A percentile compares a stretch with the other conserved stretches of the same genome.
phyloP scores from a whole-genome alignment of 2,888 invertebrate genomes.

The Seira ritae region DNA sequence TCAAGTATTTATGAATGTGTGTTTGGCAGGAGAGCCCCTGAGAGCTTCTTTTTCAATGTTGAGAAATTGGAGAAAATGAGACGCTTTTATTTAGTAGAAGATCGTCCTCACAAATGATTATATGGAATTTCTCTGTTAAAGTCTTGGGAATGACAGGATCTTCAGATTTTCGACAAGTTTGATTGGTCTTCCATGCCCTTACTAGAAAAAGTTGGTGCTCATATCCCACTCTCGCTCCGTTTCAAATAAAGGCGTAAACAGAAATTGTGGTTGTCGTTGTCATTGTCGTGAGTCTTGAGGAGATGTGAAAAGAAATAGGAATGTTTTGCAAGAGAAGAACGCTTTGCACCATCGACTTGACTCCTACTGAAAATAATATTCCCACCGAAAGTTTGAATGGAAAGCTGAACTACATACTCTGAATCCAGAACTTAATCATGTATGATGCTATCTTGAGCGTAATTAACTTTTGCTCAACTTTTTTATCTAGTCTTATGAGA shows the following conservation, averaged over 20 bases:
- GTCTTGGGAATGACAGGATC: conserved; percentile 71
- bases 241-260: not conserved
- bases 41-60: not conserved
- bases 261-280: not conserved
- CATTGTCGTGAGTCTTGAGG: too few relatives aligned
- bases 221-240: not conserved
- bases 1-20: not conserved
- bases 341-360: not conserved
- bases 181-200: conserved; percentile 42
- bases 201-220: not conserved
- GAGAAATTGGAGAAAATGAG: not conserved
- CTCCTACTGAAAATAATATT: not conserved
- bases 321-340: not conserved
- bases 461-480: conserved; percentile 16
- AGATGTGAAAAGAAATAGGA: not conserved
- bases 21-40: not conserved
- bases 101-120: not conserved
- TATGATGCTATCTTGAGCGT: conserved; percentile 9
- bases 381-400: not conserved
- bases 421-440: not conserved
- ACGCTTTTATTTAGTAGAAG: not conserved
- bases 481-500: not conserved
- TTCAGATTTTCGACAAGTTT: conserved; percentile 54
- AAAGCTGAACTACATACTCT: not conserved
- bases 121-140: conserved; percentile 32